Evolutionary conservation across 1,140 invertebrate genomes (phyloP), one percentile per base, ranked within the genome.

Genomic region (Bombus cullumanus): DNA sequence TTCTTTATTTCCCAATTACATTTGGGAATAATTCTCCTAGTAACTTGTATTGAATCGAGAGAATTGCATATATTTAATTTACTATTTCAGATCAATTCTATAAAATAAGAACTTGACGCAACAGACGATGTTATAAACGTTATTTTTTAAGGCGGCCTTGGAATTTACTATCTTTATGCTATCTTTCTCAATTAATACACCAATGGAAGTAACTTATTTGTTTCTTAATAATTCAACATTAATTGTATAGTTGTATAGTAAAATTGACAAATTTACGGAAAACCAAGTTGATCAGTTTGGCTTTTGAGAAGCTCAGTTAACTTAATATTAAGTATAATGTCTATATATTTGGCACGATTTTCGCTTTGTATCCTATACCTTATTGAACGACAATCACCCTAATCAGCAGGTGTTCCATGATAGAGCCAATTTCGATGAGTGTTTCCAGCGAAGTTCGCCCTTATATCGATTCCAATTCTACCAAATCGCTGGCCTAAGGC

Each of bases 381-480:
- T n/a, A 59, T 57, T 43, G 64, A 86, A 53, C n/a, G 68, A 18
- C 53, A 53, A 87, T 83, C 71, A 57, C 43, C 34, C 69, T 31
- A 39, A 47, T 83, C 43, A 73, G 88, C 83, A 83, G 81, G 85
- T 89, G 85, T 77, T 87, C 34, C 68, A 57, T 34, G 57, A 41
- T 22, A 39, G 34, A 74, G 59, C 85, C 80, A 83, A 90, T 90
- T 89, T 37, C 80, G 83, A 75, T 78, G 89, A 90, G 89, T 90
- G 88, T 85, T 90, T 90, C 74, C 66, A 85, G 28, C 74, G 74
- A 84, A 85, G 74, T 75, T 77, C 37, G 37, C 74, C 85, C 80
- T 37, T 28, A 84, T 92, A 94, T 94, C 91, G 92, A 94, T 94
- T 93, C 87, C 86, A 87, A 73, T 75, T 82, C 66, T 89, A 92